phyloP scores from a whole-genome alignment of 2,113 vertebrate species.

The Elephantulus edwardii region DNA sequence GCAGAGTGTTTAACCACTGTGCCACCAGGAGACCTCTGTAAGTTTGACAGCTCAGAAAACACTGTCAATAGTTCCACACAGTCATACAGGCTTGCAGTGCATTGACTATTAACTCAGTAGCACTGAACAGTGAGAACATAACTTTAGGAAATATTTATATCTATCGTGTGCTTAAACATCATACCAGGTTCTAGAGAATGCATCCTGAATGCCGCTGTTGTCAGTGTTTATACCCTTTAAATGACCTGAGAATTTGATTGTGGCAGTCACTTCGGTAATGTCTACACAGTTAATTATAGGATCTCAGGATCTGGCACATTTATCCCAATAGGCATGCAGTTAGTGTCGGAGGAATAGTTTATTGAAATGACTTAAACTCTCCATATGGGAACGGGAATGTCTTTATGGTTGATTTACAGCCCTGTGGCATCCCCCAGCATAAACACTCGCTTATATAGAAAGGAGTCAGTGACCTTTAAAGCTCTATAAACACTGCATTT shows the following conservation, averaged over 20 bases:
- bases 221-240: not conserved
- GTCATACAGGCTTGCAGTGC: not conserved
- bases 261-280: not conserved
- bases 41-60: not conserved
- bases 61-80: too few species aligned
- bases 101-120: not conserved
- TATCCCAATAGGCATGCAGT: not conserved
- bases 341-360: not conserved
- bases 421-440: not conserved
- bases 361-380: not conserved
- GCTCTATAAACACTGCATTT: not conserved
- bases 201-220: not conserved
- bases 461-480: not conserved
- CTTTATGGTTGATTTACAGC: not conserved
- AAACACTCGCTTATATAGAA: not conserved
- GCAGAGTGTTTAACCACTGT: not conserved
- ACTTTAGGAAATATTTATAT: not conserved
- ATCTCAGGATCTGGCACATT: not conserved
- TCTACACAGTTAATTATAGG: not conserved
- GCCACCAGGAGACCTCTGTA: too few species aligned
- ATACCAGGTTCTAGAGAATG: not conserved
- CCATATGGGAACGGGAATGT: accelerated
- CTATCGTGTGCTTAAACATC: not conserved
- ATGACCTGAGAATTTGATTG: not conserved
- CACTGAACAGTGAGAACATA: not conserved